phyloP scores from a whole-genome alignment of 2,113 vertebrate genomes.

The Xenotilapia caudafasciata region DNA sequence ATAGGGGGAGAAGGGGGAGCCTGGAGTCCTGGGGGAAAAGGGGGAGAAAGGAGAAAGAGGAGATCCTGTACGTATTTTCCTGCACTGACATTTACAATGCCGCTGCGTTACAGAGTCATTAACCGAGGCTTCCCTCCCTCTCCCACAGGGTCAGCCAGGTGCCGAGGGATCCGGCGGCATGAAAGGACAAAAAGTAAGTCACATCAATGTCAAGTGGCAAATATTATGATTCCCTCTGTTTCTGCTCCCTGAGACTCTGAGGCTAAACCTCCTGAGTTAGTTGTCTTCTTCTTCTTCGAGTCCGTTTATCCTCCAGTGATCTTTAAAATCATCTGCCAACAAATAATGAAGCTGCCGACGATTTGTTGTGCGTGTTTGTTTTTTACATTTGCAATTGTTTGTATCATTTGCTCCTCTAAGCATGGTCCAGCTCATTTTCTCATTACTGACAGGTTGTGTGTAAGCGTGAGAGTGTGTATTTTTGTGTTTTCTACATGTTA shows the following conservation, averaged over 20 bases:
- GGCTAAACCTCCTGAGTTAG: neutral
- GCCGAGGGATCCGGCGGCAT: conserved; percentile 51
- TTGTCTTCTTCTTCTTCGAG: neutral
- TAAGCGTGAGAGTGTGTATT: neutral
- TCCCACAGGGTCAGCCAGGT: conserved; percentile 70
- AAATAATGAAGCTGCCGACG: neutral
- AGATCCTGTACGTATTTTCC: conserved; percentile 75
- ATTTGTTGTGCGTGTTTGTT: neutral
- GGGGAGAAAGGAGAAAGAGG: conserved; percentile 75
- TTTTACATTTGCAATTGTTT: neutral
- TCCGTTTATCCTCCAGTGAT: neutral
- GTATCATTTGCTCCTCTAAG: neutral
- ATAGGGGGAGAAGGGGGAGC: conserved; percentile 75
- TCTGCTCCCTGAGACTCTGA: neutral
- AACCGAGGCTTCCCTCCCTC: conserved; percentile 46
- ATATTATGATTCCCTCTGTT: conserved; percentile 20
- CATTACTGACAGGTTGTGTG: neutral
- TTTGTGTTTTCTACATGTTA: neutral
- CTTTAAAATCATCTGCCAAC: neutral
- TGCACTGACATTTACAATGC: conserved; percentile 42
- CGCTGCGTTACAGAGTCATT: conserved; percentile 35
- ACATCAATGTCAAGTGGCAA: conserved; percentile 48
- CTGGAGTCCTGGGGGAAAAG: conserved; percentile 63
- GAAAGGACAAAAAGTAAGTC: conserved; percentile 82
- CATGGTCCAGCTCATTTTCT: neutral